phyloP scores from a whole-genome alignment of 1,140 invertebrate genomes.

The Colletes gigas region DNA sequence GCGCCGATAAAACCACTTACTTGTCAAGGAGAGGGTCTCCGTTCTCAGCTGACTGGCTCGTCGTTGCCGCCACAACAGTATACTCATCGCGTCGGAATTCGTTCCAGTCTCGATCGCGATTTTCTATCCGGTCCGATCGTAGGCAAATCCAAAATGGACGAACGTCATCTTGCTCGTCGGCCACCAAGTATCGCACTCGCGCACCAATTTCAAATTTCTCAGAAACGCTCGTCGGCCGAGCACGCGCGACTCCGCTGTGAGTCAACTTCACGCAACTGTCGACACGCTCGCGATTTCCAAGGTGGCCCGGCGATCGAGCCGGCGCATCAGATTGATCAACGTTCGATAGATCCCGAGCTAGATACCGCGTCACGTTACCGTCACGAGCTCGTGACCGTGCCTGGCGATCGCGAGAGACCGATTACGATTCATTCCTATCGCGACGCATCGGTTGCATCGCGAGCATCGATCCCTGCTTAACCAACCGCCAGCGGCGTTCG shows the following conservation, averaged over 20 bases:
- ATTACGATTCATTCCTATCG: constrained; percentile 27
- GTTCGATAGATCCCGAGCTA: not conserved
- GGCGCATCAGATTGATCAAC: constrained; percentile 31
- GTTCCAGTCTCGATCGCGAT: too few species aligned
- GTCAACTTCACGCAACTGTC: constrained; percentile 12
- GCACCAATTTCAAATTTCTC: not conserved
- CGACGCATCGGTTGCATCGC: constrained; percentile 3
- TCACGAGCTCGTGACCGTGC: not conserved
- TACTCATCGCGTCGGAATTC: constrained; percentile 60
- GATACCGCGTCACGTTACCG: constrained; percentile 23
- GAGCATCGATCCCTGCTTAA: constrained; percentile 7
- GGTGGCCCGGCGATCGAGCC: constrained; percentile 2
- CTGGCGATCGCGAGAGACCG: constrained; percentile 1
- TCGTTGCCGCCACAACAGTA: constrained; percentile 72
- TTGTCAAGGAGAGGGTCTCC: constrained; percentile 54
- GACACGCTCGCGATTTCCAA: constrained; percentile 17
- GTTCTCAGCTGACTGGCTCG: constrained; percentile 58
- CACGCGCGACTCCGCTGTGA: not conserved
- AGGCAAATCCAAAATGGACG: too few species aligned
- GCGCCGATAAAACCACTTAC: constrained; percentile 53
- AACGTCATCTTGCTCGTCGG: too few species aligned
- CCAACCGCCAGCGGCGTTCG: not conserved
- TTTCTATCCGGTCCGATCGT: not conserved
- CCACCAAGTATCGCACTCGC: too few species aligned
- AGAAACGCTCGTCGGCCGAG: too few species aligned